Conservation (phyloP, 1,140 invertebrate genomes). For the Harlomillsia oculata region DNA sequence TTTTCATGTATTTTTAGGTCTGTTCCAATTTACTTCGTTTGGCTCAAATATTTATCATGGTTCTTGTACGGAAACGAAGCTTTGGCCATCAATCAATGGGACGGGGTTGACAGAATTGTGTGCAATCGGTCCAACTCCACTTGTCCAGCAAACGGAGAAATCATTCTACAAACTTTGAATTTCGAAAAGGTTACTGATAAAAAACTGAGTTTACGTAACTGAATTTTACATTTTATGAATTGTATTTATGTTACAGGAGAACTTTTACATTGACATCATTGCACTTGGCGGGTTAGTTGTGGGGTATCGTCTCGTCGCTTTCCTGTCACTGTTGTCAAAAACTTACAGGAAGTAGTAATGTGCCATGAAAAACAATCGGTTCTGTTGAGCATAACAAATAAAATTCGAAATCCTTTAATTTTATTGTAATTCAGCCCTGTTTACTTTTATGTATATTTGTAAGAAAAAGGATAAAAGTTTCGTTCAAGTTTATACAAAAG, state of each 20-base stretch:
- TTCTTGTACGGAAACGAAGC: slow-evolving; percentile 91
- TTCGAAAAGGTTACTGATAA: slow-evolving; percentile 56
- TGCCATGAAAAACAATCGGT: no score
- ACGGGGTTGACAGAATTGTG: slow-evolving; percentile 56
- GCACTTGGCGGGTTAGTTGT: slow-evolving; percentile 60
- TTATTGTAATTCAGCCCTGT: no score
- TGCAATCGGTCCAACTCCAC: slow-evolving; percentile 61
- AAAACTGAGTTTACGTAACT: background rate
- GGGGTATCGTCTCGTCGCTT: slow-evolving; percentile 65
- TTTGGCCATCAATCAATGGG: slow-evolving; percentile 88
- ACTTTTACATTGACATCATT: slow-evolving; percentile 60
- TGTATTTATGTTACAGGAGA: slow-evolving; percentile 52
- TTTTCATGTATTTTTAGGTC: slow-evolving; percentile 45
- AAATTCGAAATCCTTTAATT: no score
- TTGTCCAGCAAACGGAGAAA: slow-evolving; percentile 62
- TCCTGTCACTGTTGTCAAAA: slow-evolving; percentile 46
- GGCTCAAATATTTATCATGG: slow-evolving; percentile 90
- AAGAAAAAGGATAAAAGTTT: no score
- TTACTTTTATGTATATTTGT: no score
- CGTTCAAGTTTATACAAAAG: no score
- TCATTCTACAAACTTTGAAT: slow-evolving; percentile 66
- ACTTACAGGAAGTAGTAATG: slow-evolving; percentile 31
- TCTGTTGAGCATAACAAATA: no score
- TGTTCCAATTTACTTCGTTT: slow-evolving; percentile 75
- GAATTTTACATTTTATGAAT: no score